Conservation (phyloP, 2,888 invertebrate species). For the Agrochola circellaris region DNA sequence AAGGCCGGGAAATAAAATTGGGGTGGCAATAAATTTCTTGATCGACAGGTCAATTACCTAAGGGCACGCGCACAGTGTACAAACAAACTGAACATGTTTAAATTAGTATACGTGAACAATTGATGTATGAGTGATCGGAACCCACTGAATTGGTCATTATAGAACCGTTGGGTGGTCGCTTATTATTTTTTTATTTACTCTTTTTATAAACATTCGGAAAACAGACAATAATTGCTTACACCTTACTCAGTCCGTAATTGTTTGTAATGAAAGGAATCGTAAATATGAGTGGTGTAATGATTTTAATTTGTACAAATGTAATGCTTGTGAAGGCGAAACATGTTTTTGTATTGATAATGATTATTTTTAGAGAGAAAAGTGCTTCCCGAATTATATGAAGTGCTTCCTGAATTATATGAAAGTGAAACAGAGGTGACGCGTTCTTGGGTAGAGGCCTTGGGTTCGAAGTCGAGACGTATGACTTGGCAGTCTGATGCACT, state of each 20-base stretch:
- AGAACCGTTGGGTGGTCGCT: slow-evolving; percentile 65
- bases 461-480: too few relatives aligned
- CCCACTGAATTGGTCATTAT: slow-evolving; percentile 73
- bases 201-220: slow-evolving; percentile 53
- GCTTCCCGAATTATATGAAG: too few relatives aligned
- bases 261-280: slow-evolving; percentile 60
- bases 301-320: slow-evolving; percentile 39
- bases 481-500: too few relatives aligned
- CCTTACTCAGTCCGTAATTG: slow-evolving; percentile 53
- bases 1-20: slow-evolving; percentile 49
- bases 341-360: slow-evolving; percentile 22
- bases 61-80: slow-evolving; percentile 71
- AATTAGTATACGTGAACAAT: slow-evolving; percentile 56
- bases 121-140: slow-evolving; percentile 65
- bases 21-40: slow-evolving; percentile 47
- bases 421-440: too few relatives aligned
- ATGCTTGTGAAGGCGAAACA: neutral
- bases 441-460: too few relatives aligned
- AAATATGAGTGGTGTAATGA: slow-evolving; percentile 45
- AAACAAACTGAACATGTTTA: slow-evolving; percentile 62
- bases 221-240: slow-evolving; percentile 54
- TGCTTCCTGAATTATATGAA: too few relatives aligned
- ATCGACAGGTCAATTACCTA: slow-evolving; percentile 71
- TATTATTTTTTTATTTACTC: slow-evolving; percentile 54
- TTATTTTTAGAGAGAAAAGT: neutral